These are phyloP conservation scores for Drosophila lutescens DNA, from an alignment of 2,888 invertebrate species.

Conservation along the genomic window DNA sequence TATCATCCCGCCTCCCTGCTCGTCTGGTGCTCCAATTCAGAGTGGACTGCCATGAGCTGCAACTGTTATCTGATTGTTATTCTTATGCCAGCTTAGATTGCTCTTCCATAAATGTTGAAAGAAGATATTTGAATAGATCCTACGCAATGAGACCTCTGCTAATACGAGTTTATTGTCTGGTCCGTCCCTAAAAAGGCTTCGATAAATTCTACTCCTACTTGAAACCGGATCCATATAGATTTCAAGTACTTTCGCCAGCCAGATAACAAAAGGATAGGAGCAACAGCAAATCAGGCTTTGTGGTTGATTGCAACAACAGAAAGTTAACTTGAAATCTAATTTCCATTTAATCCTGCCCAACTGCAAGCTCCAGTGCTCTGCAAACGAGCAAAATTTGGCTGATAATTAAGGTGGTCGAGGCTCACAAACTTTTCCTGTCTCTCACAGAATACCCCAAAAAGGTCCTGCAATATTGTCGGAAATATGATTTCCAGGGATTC, in stretches of 20 bases:
- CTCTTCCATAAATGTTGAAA: background rate
- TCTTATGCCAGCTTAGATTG: background rate
- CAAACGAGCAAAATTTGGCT: background rate
- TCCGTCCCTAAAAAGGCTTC: background rate
- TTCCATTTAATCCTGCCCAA: background rate
- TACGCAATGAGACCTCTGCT: no score
- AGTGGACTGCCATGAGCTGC: conserved; percentile 1
- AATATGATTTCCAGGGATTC: conserved; percentile 77
- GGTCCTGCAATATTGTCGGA: conserved; percentile 76
- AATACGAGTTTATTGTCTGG: background rate
- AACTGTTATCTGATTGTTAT: conserved; percentile 7
- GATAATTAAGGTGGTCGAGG: conserved; percentile 14
- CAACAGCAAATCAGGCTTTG: background rate
- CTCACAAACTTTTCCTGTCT: background rate
- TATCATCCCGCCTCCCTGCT: conserved; percentile 18
- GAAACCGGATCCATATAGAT: background rate
- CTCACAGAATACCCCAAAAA: conserved; percentile 78
- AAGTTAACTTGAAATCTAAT: background rate
- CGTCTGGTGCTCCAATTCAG: conserved; percentile 8
- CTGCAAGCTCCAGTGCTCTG: conserved; percentile 9
- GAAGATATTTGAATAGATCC: background rate
- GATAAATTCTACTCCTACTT: background rate
- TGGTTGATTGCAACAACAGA: background rate
- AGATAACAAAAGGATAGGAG: background rate
- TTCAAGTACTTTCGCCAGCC: background rate